These are phyloP conservation scores for Boleophthalmus pectinirostris DNA, from an alignment of 2,113 vertebrate species.

Conservation along the genomic window DNA sequence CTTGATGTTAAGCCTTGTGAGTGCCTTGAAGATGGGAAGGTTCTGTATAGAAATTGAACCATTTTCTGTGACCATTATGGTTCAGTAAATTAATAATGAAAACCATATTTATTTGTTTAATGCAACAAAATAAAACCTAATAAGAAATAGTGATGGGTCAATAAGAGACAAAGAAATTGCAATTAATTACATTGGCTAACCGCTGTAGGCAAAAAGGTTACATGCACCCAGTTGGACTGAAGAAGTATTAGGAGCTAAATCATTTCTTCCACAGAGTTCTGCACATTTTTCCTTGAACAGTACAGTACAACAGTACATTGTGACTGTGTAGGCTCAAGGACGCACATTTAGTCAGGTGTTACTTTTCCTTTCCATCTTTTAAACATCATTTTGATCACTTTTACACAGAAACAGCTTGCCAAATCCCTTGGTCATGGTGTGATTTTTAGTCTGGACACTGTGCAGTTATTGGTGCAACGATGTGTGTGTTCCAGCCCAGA, in stretches of 20 bases:
- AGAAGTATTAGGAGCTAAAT: not conserved
- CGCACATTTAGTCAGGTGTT: not conserved
- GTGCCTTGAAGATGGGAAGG: no score
- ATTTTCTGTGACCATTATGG: no score
- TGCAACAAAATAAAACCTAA: no score
- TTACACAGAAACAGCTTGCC: conserved; percentile 16
- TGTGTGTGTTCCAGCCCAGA: conserved; percentile 25
- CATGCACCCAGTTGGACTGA: not conserved
- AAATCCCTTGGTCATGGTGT: conserved; percentile 24
- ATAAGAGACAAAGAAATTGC: no score
- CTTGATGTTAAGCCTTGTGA: no score
- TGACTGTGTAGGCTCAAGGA: not conserved
- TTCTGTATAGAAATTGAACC: no score
- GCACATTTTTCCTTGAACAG: not conserved
- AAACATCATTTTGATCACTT: not conserved
- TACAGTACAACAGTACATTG: not conserved
- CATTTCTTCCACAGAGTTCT: not conserved
- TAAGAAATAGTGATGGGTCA: no score
- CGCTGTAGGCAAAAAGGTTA: not conserved
- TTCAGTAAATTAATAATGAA: no score
- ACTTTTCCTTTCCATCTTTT: not conserved
- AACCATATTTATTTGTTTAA: no score
- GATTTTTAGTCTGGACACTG: conserved; percentile 34
- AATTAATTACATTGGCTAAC: no score
- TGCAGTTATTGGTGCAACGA: conserved; percentile 21